phyloP scores from a whole-genome alignment of 1,140 invertebrate genomes.

The Diuraphis noxia region DNA sequence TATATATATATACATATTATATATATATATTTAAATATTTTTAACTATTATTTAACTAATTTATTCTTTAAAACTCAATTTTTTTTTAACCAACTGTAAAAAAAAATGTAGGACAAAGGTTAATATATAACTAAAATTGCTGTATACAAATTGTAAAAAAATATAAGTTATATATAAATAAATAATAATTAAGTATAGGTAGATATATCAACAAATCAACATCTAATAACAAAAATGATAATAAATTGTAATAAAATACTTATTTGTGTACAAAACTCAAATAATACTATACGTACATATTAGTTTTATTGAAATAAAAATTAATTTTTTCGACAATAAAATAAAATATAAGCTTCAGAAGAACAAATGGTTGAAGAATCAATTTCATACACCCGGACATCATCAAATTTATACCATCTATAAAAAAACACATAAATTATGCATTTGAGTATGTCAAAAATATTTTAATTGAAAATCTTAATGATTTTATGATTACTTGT shows the following conservation, averaged over 20 bases:
- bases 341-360: constrained; percentile 77
- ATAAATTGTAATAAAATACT: constrained; percentile 30
- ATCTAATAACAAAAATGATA: constrained; percentile 28
- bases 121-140: neutral
- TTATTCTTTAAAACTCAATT: constrained; percentile 2
- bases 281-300: constrained; percentile 17
- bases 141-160: constrained; percentile 7
- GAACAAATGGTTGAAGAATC: constrained; percentile 59
- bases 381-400: constrained; percentile 78
- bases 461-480: neutral
- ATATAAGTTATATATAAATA: neutral
- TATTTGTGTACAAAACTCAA: constrained; percentile 26
- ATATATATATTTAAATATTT: neutral
- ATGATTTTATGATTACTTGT: constrained; percentile 58
- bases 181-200: constrained; percentile 18
- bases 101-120: neutral
- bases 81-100: neutral
- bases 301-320: neutral
- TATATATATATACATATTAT: too few relatives aligned
- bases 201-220: constrained; percentile 22
- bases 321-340: constrained; percentile 64
- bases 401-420: constrained; percentile 90
- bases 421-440: constrained; percentile 55
- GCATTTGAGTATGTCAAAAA: neutral
- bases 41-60: neutral